Evolutionary conservation across 2,113 vertebrate genomes (phyloP).

Genomic region (Salvelinus sp.): DNA sequence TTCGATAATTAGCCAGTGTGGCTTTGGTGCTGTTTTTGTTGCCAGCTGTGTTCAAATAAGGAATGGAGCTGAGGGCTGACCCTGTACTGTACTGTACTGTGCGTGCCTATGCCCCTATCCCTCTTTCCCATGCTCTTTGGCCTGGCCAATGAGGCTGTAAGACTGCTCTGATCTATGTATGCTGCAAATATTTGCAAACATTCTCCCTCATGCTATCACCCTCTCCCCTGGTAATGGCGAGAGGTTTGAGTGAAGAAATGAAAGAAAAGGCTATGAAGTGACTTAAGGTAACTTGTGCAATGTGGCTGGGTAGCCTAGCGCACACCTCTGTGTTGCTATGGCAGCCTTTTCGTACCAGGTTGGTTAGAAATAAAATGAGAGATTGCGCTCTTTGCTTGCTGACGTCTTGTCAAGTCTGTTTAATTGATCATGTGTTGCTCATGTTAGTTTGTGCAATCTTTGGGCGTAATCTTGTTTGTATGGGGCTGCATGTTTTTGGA

Average conservation of each 20-base stretch:
- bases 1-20: background rate
- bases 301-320: background rate
- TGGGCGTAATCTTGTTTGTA: too few relatives aligned
- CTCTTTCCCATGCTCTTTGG: background rate
- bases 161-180: slow-evolving; percentile 5
- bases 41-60: slow-evolving; percentile 24
- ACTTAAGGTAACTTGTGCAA: background rate
- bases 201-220: background rate
- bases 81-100: background rate
- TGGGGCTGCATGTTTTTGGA: too few relatives aligned
- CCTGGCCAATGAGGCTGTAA: background rate
- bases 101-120: too few relatives aligned
- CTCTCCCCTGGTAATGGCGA: background rate
- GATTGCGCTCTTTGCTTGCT: too few relatives aligned
- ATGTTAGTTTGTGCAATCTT: too few relatives aligned
- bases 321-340: background rate
- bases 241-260: background rate
- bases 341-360: too few relatives aligned
- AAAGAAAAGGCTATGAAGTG: background rate
- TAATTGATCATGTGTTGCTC: too few relatives aligned
- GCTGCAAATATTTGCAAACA: slow-evolving; percentile 23
- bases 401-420: too few relatives aligned
- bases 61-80: background rate
- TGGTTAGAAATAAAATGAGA: too few relatives aligned
- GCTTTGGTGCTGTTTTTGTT: background rate